Evolutionary conservation across 2,113 vertebrate species (phyloP).

Genomic region (Uria lomvia): DNA sequence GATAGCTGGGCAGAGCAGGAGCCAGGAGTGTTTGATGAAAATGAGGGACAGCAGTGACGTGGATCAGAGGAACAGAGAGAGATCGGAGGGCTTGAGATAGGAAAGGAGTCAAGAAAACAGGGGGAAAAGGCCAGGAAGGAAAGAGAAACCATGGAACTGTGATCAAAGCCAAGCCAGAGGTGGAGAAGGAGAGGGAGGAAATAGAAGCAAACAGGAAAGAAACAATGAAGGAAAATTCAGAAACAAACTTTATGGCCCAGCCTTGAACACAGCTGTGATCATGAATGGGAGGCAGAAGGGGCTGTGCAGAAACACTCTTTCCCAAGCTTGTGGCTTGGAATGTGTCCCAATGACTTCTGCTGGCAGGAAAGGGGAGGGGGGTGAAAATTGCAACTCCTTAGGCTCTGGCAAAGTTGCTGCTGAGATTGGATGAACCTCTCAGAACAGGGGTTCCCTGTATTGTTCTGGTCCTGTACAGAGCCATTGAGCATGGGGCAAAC

Average conservation of each 20-base stretch:
- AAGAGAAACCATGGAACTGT: not conserved
- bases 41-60: not conserved
- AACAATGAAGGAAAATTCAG: slow-evolving; percentile 13
- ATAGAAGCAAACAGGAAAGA: slow-evolving; percentile 24
- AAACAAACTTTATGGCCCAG: not conserved
- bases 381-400: not conserved
- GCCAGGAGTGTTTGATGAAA: not conserved
- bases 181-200: not conserved
- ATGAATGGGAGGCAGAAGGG: not conserved
- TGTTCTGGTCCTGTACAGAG: not conserved
- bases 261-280: not conserved
- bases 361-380: not conserved
- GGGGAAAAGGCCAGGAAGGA: slow-evolving; percentile 12
- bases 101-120: not conserved
- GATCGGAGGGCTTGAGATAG: not conserved
- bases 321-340: not conserved
- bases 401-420: not conserved
- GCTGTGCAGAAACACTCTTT: not conserved
- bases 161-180: slow-evolving; percentile 28
- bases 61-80: not conserved
- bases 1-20: not conserved
- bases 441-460: not conserved
- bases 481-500: not conserved
- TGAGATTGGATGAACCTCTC: not conserved
- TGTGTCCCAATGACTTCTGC: not conserved